Base-by-base conservation (phyloP, 92 coral and sea anemone species). In the Zoanthus solanderi region DNA sequence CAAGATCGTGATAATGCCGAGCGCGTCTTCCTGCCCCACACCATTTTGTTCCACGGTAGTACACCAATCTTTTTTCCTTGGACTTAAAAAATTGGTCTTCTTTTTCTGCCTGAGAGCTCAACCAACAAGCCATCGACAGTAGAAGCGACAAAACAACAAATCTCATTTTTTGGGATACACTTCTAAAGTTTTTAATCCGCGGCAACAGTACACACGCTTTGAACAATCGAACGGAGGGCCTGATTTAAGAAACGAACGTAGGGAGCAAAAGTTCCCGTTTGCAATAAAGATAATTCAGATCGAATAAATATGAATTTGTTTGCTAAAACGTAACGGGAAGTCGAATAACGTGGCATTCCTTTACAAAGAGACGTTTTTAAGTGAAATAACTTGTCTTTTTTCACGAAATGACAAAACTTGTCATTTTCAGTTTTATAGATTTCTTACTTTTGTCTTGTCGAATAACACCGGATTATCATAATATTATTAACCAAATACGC, bases 11-110 rank as follows among this genome's bases (percentile, higher is more conserved):
- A 78, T 57, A 78, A 16, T 54, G 17, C 2, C 71, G 71, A 58
- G 83, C 83, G 44, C 83, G 83, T 23, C 29, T 37, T 0, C 83
- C 83, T 0, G 5, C n/a, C 13, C 83, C 83, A 18, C 83, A 78
- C 83, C 83, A 57, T 34, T 78, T 78, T 78, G 83, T 78, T 18
- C 71, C 83, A 7, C 7, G 0, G 32, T 78, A 78, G 42, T 7
- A 32, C 6, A 78, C 12, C 9, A 32, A 34, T 29, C 48, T 58
- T 66, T 78, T 58, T 15, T 78, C 83, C 71, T 15, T 65, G 6
- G 83, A 5, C 12, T 52, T 23, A 6, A 67, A 7, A 54, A 78
- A 14, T 45, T 78, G 50, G 56, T 60, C 66, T 15, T 56, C 50
- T n/a, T 78, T 23, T 11, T 78, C 29, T 32, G 71, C 71, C 18